Evolutionary conservation across 1,140 invertebrate species (phyloP), one percentile per base, ranked within the genome.

Genomic region (Megathymus violae): DNA sequence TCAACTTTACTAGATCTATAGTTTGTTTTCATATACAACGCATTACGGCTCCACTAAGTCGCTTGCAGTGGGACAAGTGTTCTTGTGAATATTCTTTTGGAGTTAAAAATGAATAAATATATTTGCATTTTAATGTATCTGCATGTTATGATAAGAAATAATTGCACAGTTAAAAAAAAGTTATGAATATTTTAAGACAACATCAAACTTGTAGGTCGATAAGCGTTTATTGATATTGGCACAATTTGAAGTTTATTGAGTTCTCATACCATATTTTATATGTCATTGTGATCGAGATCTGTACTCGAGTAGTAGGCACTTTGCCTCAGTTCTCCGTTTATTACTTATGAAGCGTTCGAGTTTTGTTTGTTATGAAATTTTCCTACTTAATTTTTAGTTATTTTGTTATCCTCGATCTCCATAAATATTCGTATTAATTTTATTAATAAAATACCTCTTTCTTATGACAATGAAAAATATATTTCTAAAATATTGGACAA

Each of bases 41-140:
- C 27, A 9, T 31, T 31, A 7, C 27, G 27, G 27, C 27, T 13
- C 16, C 11, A 11, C 34, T 15, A 14, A 41, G 17, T 54, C 19
- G 27, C 36, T 54, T 25, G 51, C 36, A 54, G 50, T 14, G 34
- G 38, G 11, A 54, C 51, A 54, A 41, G 51, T 54, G 34, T 11
- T 46, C 16, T 38, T 54, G 15, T 51, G 36, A 50, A 22, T 40
- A 40, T 54, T 15, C 40, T 27, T n/a, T 41, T 36, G 36, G 41
- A 54, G 40, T 54, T 54, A 25, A 54, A 22, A 56, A 36, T 41
- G 27, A 54, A 43, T 54, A 41, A 41, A n/a, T n/a, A 41, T 54
- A 19, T 54, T 54, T 56, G 51, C 51, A 43, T 43, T 54, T 56
- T 54, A 54, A 56, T 27, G 38, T 54, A 43, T 43, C 38, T 56